Evolutionary conservation across 2,113 vertebrate species (phyloP), one percentile per base, ranked within the genome.

Genomic region (Fulmarus glacialis): DNA sequence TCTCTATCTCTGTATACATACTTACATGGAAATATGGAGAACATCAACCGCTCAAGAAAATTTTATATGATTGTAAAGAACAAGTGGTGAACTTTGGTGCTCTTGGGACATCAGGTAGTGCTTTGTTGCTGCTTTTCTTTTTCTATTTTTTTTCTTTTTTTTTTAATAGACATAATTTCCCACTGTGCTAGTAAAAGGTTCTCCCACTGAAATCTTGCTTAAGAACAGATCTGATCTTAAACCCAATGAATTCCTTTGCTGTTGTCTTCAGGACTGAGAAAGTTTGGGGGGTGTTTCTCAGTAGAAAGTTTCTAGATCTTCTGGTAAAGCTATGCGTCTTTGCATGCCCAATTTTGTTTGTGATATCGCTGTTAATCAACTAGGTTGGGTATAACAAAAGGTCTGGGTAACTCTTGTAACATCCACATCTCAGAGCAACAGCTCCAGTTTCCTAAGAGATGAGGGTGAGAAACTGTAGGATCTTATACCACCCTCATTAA

Each of bases 291-390:
- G 67, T 68, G 75, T 79, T 82, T 27, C 32, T 42, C 4, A 24
- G 11, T 42, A 55, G 24, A 55, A 71, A 85, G 4, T 75, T 30
- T 75, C 19, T 43, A 63, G 14, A 27, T 42, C 16, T 90, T 47
- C 24, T 47, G 16, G 13, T 78, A 53, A 81, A 66, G 2, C 24
- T 78, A 3, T 8, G 3, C 0, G 0, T 80, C 50, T 70, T 74
- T 53, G 11, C 24, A 11, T 48, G 45, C 21, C 40, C 3, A 2
- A 30, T 70, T 96, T 93, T 84, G 8, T 68, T 29, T 34, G 23
- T 55, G 36, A 27, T 60, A 47, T 7, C 5, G 2, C 64, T 84
- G 9, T 70, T 68, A 68, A 62, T 66, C 11, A 55, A 1, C 8
- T 34, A 43, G 20, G 15, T 5, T 53, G 60, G 11, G 15, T 43